Base-by-base conservation (phyloP, 2,797 vertebrate genomes). In the Sparidentex hasta region DNA sequence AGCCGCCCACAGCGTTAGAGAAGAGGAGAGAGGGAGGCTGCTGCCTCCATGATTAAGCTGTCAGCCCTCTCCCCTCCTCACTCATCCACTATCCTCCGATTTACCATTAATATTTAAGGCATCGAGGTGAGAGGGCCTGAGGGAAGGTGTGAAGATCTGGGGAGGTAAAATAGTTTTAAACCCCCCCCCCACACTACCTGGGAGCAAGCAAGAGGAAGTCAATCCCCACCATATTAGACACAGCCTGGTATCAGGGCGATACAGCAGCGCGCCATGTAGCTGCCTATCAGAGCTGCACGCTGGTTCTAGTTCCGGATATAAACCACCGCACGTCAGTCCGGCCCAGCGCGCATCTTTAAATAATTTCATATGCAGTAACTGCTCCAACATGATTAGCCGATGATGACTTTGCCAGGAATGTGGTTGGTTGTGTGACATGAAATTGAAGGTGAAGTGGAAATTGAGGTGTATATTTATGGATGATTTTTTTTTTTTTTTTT, bases 71-170 rank as follows among this genome's bases (percentile, higher is more conserved):
- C 78, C 77, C 87, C 78, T 83, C 78, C 88, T 89, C 90, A 89
- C 90, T 88, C 90, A 83, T 87, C 87, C 81, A 69, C 87, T 85
- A 81, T 85, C 88, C 90, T 81, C 81, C 69, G 77, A 88, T 93
- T 92, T 85, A 82, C 84, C 87, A 94, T 95, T 93, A 95, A 95
- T 95, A 95, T 95, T 95, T 93, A 93, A 94, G 89, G 82, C 83
- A 78, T 72, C 29, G 83, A 85, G 92, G 92, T 92, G 91, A 94
- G 89, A 93, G 84, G 90, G 92, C 90, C 92, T 84, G 84, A 87
- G 91, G 90, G 89, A 91, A 92, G 88, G 90, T 91, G 90, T 91
- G 91, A 89, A 92, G 91, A 93, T 94, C 92, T 88, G 76, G 86
- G 78, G 79, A 88, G 83, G 90, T 92, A 92, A 94, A 95, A 93